phyloP scores from a whole-genome alignment of 2,113 vertebrate species.

The Micromys minutus region DNA sequence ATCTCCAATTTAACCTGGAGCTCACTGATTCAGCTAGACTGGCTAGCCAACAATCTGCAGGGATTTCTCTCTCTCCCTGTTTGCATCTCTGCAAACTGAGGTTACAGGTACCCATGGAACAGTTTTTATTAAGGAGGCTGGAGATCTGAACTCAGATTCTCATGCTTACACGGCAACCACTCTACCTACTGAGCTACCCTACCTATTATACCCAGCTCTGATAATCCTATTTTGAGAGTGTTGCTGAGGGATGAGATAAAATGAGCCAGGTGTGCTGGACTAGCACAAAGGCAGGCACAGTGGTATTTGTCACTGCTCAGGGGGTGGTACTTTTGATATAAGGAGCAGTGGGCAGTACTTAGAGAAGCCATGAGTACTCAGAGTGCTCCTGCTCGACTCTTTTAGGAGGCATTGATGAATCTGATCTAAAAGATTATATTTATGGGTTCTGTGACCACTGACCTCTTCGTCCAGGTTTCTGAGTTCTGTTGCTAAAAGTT shows the following conservation, averaged over 20 bases:
- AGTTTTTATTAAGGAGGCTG: neutral
- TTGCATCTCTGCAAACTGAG: no score
- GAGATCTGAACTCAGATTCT: neutral
- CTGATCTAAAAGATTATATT: neutral
- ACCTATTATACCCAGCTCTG: neutral
- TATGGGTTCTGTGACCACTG: neutral
- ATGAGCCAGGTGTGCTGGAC: fast-evolving
- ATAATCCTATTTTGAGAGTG: neutral
- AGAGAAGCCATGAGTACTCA: neutral
- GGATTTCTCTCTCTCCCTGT: neutral
- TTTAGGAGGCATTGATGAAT: neutral
- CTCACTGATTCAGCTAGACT: neutral
- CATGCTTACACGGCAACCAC: neutral
- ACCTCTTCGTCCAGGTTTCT: neutral
- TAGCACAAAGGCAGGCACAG: neutral
- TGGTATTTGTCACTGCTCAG: neutral
- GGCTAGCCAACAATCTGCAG: neutral
- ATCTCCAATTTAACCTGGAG: neutral
- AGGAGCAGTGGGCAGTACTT: neutral
- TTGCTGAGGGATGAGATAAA: neutral
- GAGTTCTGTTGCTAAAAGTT: slow-evolving; percentile 21
- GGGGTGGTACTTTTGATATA: neutral
- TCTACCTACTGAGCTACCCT: neutral
- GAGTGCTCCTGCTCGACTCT: neutral
- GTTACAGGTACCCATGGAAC: neutral